Conservation (phyloP, 2,888 invertebrate species). For the Drosophila paracracens region DNA sequence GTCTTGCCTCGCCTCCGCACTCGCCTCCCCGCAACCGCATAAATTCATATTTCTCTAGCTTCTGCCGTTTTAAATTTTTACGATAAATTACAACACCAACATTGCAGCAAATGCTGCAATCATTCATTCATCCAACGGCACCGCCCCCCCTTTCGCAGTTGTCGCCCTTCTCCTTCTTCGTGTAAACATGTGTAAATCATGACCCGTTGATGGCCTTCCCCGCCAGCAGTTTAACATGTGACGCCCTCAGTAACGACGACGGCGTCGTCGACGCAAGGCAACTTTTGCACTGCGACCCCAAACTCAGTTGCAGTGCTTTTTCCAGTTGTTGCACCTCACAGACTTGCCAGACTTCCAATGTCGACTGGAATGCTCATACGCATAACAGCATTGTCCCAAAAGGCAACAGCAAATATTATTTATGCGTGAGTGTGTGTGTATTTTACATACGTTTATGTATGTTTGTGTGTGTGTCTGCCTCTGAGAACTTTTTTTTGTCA, state of each 20-base stretch:
- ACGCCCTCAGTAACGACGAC: slow-evolving; percentile 37
- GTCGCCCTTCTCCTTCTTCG: slow-evolving; percentile 23
- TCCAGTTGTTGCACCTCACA: slow-evolving; percentile 20
- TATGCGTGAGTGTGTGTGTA: slow-evolving; percentile 26
- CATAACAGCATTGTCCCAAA: slow-evolving; percentile 54
- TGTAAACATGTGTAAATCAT: slow-evolving; percentile 84
- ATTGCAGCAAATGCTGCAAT: slow-evolving; percentile 59
- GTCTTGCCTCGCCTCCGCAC: slow-evolving; percentile 16
- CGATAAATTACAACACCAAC: slow-evolving; percentile 68
- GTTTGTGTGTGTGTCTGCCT: slow-evolving; percentile 3
- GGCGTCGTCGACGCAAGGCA: slow-evolving; percentile 10
- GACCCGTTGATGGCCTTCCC: slow-evolving; percentile 72
- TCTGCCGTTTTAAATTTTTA: slow-evolving; percentile 55
- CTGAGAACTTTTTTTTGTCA: slow-evolving; percentile 67
- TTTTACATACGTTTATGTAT: not conserved
- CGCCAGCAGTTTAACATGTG: slow-evolving; percentile 56
- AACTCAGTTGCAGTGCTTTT: slow-evolving; percentile 16
- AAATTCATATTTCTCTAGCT: slow-evolving; percentile 75
- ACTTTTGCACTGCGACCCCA: slow-evolving; percentile 72
- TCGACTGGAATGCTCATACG: slow-evolving; percentile 15
- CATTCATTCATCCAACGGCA: slow-evolving; percentile 63
- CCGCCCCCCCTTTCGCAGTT: slow-evolving; percentile 7
- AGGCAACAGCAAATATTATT: slow-evolving; percentile 72
- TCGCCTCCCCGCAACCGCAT: slow-evolving; percentile 59
- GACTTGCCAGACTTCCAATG: slow-evolving; percentile 14